Conservation (phyloP, 1,140 invertebrate species). For the Gonioctena quinquepunctata region DNA sequence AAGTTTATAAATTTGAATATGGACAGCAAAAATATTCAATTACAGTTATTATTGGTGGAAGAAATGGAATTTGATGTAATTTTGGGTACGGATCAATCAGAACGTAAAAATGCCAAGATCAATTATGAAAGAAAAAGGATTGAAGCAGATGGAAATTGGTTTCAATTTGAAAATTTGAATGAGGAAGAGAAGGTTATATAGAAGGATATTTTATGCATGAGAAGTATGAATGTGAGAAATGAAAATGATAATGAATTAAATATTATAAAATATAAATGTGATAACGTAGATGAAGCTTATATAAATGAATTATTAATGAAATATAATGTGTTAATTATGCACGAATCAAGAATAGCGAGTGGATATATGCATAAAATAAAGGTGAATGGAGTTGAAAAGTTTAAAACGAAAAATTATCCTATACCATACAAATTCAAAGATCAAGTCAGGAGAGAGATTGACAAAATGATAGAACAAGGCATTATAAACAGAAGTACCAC, state of each 20-base stretch:
- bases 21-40: too few relatives aligned
- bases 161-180: too few relatives aligned
- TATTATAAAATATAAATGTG: neutral
- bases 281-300: neutral
- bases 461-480: conserved; percentile 39
- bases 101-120: too few relatives aligned
- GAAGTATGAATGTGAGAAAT: neutral
- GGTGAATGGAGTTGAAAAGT: neutral
- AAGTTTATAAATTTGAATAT: too few relatives aligned
- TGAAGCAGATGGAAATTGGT: too few relatives aligned
- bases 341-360: neutral
- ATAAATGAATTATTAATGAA: neutral
- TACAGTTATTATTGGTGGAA: too few relatives aligned
- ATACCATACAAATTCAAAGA: neutral
- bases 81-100: too few relatives aligned
- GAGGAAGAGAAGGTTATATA: too few relatives aligned
- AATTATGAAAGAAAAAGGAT: too few relatives aligned
- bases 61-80: too few relatives aligned
- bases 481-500: conserved; percentile 51
- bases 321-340: neutral
- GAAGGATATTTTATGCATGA: neutral
- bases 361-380: neutral
- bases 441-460: conserved; percentile 15
- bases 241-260: too few relatives aligned
- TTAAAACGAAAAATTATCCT: neutral